Base-by-base conservation (phyloP, 2,797 vertebrate species). In the Typhlichthys subterraneus region DNA sequence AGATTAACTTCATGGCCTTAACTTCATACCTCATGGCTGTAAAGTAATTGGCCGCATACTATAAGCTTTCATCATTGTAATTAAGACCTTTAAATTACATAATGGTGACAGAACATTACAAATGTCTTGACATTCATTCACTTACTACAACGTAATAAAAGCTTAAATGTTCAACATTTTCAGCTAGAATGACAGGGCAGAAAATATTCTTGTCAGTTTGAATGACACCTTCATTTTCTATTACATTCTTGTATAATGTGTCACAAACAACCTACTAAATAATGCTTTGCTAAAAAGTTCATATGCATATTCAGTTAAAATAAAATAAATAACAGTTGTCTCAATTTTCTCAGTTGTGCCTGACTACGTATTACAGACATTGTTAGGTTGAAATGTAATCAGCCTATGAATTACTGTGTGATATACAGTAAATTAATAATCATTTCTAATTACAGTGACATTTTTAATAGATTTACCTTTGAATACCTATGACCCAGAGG, bases 191-290 rank as follows among this genome's bases (percentile, higher is more conserved):
- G 84, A 87, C 82, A 84, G 80, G 64, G 85, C 75, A 82, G 84
- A 87, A 92, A 92, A 93, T 90, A 84, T 83, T 75, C 77, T 80
- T 89, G 90, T 91, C 88, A 91, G 71, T 70, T 77, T 90, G 89
- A 92, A 80, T 81, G 89, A 82, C 86, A 70, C 65, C 76, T 88
- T 71, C 79, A 82, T 85, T 89, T 85, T 83, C 76, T 69, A 50
- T 82, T 80, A 42, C 2, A 42, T 82, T 73, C 71, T 52, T 69
- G 66, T 80, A 78, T 85, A 83, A 89, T 91, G 89, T 76, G 81
- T 74, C 74, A 73, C 70, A 86, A 88, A 89, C 76, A 80, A 88
- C 75, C 75, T 86, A 73, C 81, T 67, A 81, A 79, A 87, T 61
- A 57, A 61, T 61, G 70, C 70, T 64, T 76, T 13, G 42, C 62